Percentiles rank a stretch among this genome's conserved stretches.
phyloP scores from a whole-genome alignment of 2,888 invertebrate genomes.

The Cistogaster globosa region DNA sequence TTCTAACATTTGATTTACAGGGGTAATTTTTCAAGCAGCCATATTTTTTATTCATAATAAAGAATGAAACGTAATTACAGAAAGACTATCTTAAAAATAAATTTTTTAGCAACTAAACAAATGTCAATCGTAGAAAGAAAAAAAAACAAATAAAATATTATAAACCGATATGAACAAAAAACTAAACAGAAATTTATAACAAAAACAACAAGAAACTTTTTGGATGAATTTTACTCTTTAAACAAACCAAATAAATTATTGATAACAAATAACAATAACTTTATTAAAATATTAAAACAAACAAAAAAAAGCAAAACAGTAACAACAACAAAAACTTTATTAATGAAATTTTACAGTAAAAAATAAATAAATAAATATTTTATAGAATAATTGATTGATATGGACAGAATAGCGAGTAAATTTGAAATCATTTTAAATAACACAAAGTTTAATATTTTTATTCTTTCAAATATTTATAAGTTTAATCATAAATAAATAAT shows the following conservation, averaged over 20 bases:
- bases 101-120: slow-evolving; percentile 66
- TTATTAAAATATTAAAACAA: slow-evolving; percentile 46
- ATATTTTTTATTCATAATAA: slow-evolving; percentile 3
- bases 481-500: too few relatives aligned
- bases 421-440: neutral
- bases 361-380: slow-evolving; percentile 31
- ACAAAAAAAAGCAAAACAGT: too few relatives aligned
- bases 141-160: slow-evolving; percentile 51
- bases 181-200: slow-evolving; percentile 33
- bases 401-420: slow-evolving; percentile 14
- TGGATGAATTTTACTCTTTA: slow-evolving; percentile 80
- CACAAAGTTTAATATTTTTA: neutral
- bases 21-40: too few relatives aligned
- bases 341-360: slow-evolving; percentile 64
- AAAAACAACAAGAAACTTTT: slow-evolving; percentile 75
- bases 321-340: slow-evolving; percentile 66
- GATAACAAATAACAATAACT: slow-evolving; percentile 59
- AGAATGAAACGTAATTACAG: slow-evolving; percentile 46
- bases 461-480: too few relatives aligned
- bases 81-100: slow-evolving; percentile 69
- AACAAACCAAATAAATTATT: slow-evolving; percentile 51
- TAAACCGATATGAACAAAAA: slow-evolving; percentile 50
- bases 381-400: slow-evolving; percentile 60
- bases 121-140: slow-evolving; percentile 68
- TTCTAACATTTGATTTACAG: too few relatives aligned